Base-by-base conservation (phyloP, 2,113 vertebrate genomes). In the Andinoacara biseriatus region DNA sequence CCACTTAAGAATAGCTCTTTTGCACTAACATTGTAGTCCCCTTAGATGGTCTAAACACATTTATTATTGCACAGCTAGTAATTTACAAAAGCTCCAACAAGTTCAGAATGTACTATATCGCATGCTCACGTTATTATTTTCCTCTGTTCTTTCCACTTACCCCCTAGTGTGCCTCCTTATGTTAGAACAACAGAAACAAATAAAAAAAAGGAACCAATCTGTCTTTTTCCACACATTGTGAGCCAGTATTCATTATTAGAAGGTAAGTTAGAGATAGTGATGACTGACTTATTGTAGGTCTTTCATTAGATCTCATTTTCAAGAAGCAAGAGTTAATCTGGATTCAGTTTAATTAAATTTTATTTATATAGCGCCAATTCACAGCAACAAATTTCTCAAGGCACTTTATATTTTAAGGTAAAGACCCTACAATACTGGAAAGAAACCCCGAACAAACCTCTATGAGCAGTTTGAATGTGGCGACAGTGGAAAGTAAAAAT, bases 1-100 rank as follows among this genome's bases (percentile, higher is more conserved):
- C 86, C 76, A 83, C 81, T 91, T 83, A 87, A 83, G 78, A 88
- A 63, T 58, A 83, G 58, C 58, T 89, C 72, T 84, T 78, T 75
- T 84, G 75, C 83, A 83, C 69, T 86, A 93, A 85, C 67, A 75
- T 20, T 54, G 26, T 33, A n/a, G 76, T 91, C 86, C 78, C 80
- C 49, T 85, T 59, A 83, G 87, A 86, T 78, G 26, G 31, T 58
- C 62, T 57, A 78, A 90, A 84, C 67, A 82, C 38, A 78, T 84
- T 74, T 83, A 83, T 87, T 80, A 69, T 54, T 80, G 4, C 5
- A 11, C 69, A 33, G 69, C 78, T 43, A 67, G 79, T 89, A 58
- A 58, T 87, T 90, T 88, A 81, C 65, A 82, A 80, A 80, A 74
- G 78, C 49, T 10, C 4, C 54, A 57, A 72, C 59, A 74, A 75